These are phyloP conservation scores for Trachelus troglodyta DNA, from an alignment of 2,888 invertebrate genomes.

Conservation along the genomic window DNA sequence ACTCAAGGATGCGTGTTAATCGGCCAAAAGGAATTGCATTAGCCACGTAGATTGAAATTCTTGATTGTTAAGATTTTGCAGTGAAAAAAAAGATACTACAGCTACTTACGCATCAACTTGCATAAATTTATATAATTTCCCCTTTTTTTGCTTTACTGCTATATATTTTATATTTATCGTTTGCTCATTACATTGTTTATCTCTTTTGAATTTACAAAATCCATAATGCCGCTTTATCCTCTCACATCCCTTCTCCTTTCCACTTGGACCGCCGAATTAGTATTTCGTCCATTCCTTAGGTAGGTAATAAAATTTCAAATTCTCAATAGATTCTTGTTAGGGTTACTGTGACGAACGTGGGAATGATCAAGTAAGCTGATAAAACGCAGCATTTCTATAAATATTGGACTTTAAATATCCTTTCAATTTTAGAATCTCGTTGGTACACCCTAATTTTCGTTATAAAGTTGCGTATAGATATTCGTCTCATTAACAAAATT, in stretches of 20 bases:
- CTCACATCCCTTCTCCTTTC: too few species aligned
- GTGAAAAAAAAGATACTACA: not conserved
- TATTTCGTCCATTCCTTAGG: not conserved
- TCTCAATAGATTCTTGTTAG: not conserved
- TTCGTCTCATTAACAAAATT: too few species aligned
- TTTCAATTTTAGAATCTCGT: not conserved
- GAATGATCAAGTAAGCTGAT: not conserved
- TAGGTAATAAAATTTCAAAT: not conserved
- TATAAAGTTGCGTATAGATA: not conserved
- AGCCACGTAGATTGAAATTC: not conserved
- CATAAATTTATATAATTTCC: not conserved
- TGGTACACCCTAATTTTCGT: not conserved
- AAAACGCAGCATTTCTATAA: not conserved
- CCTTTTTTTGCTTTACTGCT: not conserved
- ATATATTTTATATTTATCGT: not conserved
- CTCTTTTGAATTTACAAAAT: not conserved
- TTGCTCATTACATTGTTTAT: not conserved
- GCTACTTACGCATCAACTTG: not conserved
- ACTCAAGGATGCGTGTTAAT: not conserved
- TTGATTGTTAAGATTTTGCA: not conserved
- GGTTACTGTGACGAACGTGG: not conserved
- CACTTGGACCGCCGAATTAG: not conserved
- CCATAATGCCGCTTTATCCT: not conserved
- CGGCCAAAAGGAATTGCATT: not conserved
- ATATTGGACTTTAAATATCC: not conserved